These are phyloP conservation scores for Anoplophora glabripennis DNA, from an alignment of 1,140 invertebrate genomes.

Conservation along the genomic window DNA sequence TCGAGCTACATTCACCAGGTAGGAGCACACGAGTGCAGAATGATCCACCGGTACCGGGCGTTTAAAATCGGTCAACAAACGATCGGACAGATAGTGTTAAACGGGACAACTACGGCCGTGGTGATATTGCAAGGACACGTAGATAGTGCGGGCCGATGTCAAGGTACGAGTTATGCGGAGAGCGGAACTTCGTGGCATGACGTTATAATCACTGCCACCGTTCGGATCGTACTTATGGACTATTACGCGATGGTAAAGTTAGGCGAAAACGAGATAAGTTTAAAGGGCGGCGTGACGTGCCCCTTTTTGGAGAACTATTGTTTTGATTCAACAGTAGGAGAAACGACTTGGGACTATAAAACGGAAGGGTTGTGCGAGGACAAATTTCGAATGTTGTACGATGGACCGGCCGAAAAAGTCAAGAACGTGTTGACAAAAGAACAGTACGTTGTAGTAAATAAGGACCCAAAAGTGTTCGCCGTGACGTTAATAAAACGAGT, in stretches of 20 bases:
- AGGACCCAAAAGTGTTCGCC: conserved; percentile 10
- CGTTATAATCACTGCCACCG: conserved; percentile 14
- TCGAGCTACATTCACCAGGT: background rate
- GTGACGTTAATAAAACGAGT: background rate
- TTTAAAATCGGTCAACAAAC: conserved; percentile 1
- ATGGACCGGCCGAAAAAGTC: background rate
- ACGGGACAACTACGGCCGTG: conserved; percentile 2
- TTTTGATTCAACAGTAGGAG: conserved; percentile 9
- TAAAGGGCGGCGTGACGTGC: conserved; percentile 11
- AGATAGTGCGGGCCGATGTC: conserved; percentile 4
- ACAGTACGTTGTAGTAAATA: conserved; percentile 8
- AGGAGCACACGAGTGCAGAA: conserved; percentile 3
- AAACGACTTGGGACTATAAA: conserved; percentile 9
- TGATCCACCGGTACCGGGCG: conserved; percentile 11
- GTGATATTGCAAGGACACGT: conserved; percentile 7
- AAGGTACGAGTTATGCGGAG: conserved; percentile 8
- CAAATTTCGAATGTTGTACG: background rate
- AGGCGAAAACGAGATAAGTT: conserved; percentile 10
- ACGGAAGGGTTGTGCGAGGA: background rate
- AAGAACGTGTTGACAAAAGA: background rate
- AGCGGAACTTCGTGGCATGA: conserved; percentile 6
- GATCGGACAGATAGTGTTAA: background rate
- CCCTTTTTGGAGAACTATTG: conserved; percentile 13
- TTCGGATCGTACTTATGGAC: conserved; percentile 5
- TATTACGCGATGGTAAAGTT: conserved; percentile 11